Base-by-base conservation (phyloP, 1,140 invertebrate species). In the Neuroterus valhalla region DNA sequence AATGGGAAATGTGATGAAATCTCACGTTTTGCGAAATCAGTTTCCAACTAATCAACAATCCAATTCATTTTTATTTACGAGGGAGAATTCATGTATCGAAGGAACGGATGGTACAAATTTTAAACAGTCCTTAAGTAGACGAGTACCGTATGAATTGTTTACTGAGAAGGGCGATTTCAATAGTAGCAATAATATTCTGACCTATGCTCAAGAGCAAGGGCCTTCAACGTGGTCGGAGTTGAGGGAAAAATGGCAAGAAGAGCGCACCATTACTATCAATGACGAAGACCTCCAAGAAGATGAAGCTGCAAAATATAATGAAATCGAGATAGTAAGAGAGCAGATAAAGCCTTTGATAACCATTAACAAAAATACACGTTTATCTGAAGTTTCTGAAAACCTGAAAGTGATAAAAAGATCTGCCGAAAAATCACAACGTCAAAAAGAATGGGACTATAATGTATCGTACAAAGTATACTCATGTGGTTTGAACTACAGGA, bases 401-500 rank as follows among this genome's bases (percentile, higher is more conserved):
- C 76, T 90, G 3, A 82, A 79, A 80, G 88, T 90, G 77, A 89
- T 90, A 17, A 90, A 89, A 73, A 75, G 86, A 11, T 83, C 84
- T 2, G 76, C 82, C 0, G 86, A 89, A 17, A 85, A 78, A 21
- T 86, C 73, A 6, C 82, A 86, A 2, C 85, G 87, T 67, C 84
- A 81, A 26, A 88, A 86, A 31, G 86, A 78, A 42, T 78, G 79
- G 8, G 83, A 86, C 74, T 85, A 86, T 44, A 84, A 80, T 17
- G 83, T 89, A 70, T 89, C 87, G 0, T 90, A 89, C 23, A 89
- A 89, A n/a, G 83, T 90, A 70, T 90, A 87, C 70, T 80, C 80
- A 0, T 84, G 76, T 71, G 84, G 66, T 43, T 84, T 85, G 26
- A 82, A 82, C 55, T 90, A 82, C 50, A 87, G 72, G 77, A 90